Evolutionary conservation across 2,888 invertebrate genomes (phyloP).

Genomic region (Seira sanloemensis): DNA sequence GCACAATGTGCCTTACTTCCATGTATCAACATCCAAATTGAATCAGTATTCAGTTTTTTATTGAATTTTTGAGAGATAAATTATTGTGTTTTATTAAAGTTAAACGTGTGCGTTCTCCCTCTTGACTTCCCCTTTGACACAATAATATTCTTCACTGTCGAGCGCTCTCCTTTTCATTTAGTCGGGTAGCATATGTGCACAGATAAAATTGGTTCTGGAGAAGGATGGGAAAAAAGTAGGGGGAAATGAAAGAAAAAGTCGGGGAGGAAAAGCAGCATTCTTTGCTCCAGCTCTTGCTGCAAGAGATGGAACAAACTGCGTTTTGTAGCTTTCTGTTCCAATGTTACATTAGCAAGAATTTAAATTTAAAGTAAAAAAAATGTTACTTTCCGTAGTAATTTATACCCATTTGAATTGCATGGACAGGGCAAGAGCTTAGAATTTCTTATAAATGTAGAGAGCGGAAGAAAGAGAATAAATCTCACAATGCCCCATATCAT

Average conservation of each 20-base stretch:
- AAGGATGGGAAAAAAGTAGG: neutral
- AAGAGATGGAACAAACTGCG: neutral
- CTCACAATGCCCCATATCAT: slow-evolving; percentile 34
- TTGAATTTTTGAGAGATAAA: slow-evolving; percentile 36
- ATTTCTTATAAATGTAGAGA: too few relatives aligned
- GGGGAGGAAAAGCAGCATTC: neutral
- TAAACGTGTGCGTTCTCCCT: slow-evolving; percentile 51
- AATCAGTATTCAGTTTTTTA: slow-evolving; percentile 20
- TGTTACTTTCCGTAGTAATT: too few relatives aligned
- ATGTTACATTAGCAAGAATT: too few relatives aligned
- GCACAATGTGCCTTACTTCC: neutral
- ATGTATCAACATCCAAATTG: neutral
- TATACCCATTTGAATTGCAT: too few relatives aligned
- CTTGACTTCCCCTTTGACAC: slow-evolving; percentile 51
- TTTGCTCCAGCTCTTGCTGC: neutral
- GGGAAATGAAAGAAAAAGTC: slow-evolving; percentile 29
- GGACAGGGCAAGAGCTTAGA: too few relatives aligned
- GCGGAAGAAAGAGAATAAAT: neutral
- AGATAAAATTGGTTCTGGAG: slow-evolving; percentile 35
- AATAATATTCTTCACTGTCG: slow-evolving; percentile 48
- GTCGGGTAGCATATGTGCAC: slow-evolving; percentile 49
- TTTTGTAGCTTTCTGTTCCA: neutral
- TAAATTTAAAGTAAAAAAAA: too few relatives aligned
- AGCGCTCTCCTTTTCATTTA: neutral
- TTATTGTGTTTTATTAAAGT: slow-evolving; percentile 30